phyloP scores from a whole-genome alignment of 2,113 vertebrate species.

The Cygnus atratus region DNA sequence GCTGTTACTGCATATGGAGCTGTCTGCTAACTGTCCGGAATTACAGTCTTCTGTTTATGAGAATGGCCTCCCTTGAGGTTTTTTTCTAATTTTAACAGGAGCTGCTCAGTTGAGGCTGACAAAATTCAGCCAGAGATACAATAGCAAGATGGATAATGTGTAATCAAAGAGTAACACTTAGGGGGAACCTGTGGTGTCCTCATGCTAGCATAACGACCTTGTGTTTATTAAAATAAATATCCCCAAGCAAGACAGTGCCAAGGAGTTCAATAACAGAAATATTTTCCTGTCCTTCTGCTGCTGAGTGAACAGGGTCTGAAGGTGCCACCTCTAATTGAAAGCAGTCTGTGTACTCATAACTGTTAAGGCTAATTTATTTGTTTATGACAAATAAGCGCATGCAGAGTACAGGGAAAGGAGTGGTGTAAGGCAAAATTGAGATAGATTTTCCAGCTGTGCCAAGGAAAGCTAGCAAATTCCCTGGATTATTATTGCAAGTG shows the following conservation, averaged over 20 bases:
- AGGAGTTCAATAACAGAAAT: constrained; percentile 29
- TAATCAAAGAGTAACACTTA: constrained; percentile 40
- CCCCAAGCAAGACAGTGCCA: background rate
- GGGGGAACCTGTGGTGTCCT: constrained; percentile 28
- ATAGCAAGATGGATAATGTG: constrained; percentile 34
- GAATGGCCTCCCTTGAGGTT: background rate
- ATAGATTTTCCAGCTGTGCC: constrained; percentile 27
- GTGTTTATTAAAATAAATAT: constrained; percentile 71
- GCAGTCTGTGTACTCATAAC: background rate
- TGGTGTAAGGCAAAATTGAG: constrained; percentile 18
- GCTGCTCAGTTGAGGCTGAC: constrained; percentile 27
- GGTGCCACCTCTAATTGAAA: constrained; percentile 59
- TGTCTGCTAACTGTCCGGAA: constrained; percentile 23
- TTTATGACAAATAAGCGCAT: constrained; percentile 48
- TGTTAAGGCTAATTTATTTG: constrained; percentile 53
- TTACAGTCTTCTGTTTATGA: constrained; percentile 26
- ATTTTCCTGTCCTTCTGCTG: constrained; percentile 29
- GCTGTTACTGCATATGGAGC: background rate
- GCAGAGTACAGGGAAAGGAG: constrained; percentile 10
- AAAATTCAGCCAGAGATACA: constrained; percentile 16
- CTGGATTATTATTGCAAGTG: background rate
- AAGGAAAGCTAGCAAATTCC: background rate
- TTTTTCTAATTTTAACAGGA: constrained; percentile 62
- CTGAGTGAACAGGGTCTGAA: constrained; percentile 32
- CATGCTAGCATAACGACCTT: constrained; percentile 44